phyloP scores from a whole-genome alignment of 2,888 invertebrate genomes.

The Plebejus anna region DNA sequence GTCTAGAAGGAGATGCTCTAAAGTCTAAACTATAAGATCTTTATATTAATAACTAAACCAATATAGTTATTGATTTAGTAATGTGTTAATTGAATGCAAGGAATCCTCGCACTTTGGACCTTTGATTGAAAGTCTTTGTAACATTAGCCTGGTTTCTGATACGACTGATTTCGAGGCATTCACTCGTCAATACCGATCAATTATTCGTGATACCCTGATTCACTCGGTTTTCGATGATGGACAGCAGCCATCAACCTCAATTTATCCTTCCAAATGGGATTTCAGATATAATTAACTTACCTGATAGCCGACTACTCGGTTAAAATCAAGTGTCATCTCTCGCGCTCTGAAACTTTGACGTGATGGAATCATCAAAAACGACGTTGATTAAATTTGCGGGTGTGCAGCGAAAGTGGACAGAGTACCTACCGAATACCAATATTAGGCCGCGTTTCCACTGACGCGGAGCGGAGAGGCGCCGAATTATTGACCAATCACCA shows the following conservation, averaged over 20 bases:
- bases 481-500: no score
- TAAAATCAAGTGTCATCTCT: not conserved
- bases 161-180: not conserved
- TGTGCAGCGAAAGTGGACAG: not conserved
- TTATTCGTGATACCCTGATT: not conserved
- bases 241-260: not conserved
- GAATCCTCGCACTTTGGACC: not conserved
- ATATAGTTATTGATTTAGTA: no score
- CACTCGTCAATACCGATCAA: not conserved
- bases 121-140: not conserved
- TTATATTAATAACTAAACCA: no score
- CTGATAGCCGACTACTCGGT: not conserved
- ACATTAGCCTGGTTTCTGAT: not conserved
- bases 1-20: no score
- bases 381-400: not conserved
- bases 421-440: no score
- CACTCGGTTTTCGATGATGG: not conserved
- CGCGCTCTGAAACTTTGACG: not conserved
- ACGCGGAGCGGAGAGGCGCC: no score
- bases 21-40: no score
- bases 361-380: not conserved
- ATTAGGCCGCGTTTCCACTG: no score
- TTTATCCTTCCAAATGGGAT: not conserved
- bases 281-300: constrained; percentile 6
- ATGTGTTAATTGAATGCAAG: not conserved